Percentiles rank a stretch among this genome's conserved stretches.
phyloP scores from a whole-genome alignment of 2,797 vertebrate genomes.

The Rhinichthys osculus region DNA sequence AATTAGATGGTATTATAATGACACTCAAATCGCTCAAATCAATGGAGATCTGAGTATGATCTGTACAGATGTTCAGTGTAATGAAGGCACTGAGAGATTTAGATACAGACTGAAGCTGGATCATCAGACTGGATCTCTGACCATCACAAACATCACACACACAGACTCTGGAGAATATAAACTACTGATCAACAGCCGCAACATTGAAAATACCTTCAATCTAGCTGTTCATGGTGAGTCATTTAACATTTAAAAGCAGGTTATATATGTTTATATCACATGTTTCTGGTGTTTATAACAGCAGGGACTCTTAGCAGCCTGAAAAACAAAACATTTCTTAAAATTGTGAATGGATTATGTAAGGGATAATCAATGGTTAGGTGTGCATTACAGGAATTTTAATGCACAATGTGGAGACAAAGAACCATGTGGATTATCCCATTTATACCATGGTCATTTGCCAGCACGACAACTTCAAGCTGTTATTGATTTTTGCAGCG shows the following conservation, averaged over 20 bases:
- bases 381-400: too few species aligned
- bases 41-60: accelerated
- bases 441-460: too few species aligned
- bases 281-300: too few species aligned
- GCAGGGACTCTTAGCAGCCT: too few species aligned
- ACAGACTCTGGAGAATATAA: neutral
- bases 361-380: too few species aligned
- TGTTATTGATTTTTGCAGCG: too few species aligned
- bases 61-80: neutral
- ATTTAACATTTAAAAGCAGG: neutral
- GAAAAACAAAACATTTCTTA: too few species aligned
- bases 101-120: neutral
- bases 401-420: too few species aligned
- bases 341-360: too few species aligned
- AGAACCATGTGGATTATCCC: too few species aligned
- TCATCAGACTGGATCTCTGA: neutral
- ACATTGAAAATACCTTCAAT: neutral
- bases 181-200: neutral
- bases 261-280: neutral
- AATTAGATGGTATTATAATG: neutral
- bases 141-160: accelerated
- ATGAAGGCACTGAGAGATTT: neutral
- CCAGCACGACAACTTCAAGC: too few species aligned
- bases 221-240: neutral
- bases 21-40: neutral